phyloP scores from a whole-genome alignment of 2,888 invertebrate genomes.

The Phalera bucephala region DNA sequence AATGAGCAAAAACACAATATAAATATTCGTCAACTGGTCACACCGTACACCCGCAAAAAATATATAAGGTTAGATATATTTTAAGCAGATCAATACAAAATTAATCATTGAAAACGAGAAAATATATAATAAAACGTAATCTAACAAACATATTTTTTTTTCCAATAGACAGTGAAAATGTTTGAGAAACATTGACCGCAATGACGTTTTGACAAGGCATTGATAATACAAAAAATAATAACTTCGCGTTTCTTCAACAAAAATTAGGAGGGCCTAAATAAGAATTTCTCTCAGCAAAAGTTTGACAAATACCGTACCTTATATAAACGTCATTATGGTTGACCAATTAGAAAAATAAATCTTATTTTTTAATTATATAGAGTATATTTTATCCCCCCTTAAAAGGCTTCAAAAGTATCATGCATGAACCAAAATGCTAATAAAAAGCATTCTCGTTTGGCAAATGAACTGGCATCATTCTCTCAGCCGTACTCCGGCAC shows the following conservation, averaged over 20 bases:
- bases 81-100: conserved; percentile 51
- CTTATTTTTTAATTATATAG: conserved; percentile 41
- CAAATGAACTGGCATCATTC: conserved; percentile 16
- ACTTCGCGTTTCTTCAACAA: too few species aligned
- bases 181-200: conserved; percentile 19
- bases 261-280: too few species aligned
- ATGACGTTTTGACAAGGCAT: not conserved
- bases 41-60: conserved; percentile 47
- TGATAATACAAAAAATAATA: too few species aligned
- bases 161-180: not conserved
- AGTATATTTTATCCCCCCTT: conserved; percentile 21
- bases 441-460: conserved; percentile 1
- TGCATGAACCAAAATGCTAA: conserved; percentile 34
- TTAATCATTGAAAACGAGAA: conserved; percentile 12
- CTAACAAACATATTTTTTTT: conserved; percentile 11
- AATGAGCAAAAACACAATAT: not conserved
- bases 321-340: conserved; percentile 8
- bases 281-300: too few species aligned
- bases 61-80: conserved; percentile 68
- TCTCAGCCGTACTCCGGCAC: conserved; percentile 1
- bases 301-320: not conserved
- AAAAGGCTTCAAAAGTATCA: conserved; percentile 17
- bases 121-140: not conserved
- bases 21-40: conserved; percentile 56
- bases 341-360: conserved; percentile 5